A percentile compares a stretch with the other conserved stretches of the same genome.
Evolutionary conservation across 2,113 vertebrate species (phyloP).

Genomic region (Plestiodon gilberti): DNA sequence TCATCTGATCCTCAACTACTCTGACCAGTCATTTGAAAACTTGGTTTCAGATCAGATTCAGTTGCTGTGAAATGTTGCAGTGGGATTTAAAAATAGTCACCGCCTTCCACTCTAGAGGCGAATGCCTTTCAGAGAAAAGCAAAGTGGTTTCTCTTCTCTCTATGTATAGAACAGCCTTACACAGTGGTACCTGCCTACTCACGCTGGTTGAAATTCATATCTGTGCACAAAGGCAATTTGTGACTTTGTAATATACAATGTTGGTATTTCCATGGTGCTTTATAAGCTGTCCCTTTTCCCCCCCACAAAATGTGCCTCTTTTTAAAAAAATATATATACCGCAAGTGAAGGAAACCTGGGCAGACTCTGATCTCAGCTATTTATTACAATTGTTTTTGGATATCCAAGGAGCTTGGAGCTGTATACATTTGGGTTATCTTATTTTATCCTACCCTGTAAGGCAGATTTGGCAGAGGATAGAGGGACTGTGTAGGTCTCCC

Average conservation of each 20-base stretch:
- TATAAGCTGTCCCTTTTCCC: background rate
- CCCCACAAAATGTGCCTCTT: background rate
- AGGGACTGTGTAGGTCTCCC: background rate
- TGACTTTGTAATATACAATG: background rate
- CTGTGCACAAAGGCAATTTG: background rate
- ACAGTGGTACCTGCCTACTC: slow-evolving; percentile 35
- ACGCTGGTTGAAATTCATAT: slow-evolving; percentile 13
- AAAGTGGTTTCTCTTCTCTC: background rate
- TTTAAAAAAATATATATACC: background rate
- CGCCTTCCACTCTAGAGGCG: slow-evolving; percentile 49
- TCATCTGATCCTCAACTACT: slow-evolving; percentile 18
- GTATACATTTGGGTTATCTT: no score
- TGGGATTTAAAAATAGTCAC: slow-evolving; percentile 60
- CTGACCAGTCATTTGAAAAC: slow-evolving; percentile 24
- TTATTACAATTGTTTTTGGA: background rate
- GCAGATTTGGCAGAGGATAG: background rate
- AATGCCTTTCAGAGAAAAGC: slow-evolving; percentile 44
- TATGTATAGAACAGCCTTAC: background rate
- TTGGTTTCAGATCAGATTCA: slow-evolving; percentile 34
- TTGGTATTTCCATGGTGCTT: background rate
- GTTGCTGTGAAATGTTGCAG: slow-evolving; percentile 25
- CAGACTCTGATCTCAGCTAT: background rate
- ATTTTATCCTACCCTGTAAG: background rate
- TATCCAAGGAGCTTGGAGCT: background rate
- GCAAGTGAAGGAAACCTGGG: no score